Percentiles rank a stretch among this genome's conserved stretches.
Evolutionary conservation across 2,113 vertebrate species (phyloP).

Genomic region (Cygnus atratus): DNA sequence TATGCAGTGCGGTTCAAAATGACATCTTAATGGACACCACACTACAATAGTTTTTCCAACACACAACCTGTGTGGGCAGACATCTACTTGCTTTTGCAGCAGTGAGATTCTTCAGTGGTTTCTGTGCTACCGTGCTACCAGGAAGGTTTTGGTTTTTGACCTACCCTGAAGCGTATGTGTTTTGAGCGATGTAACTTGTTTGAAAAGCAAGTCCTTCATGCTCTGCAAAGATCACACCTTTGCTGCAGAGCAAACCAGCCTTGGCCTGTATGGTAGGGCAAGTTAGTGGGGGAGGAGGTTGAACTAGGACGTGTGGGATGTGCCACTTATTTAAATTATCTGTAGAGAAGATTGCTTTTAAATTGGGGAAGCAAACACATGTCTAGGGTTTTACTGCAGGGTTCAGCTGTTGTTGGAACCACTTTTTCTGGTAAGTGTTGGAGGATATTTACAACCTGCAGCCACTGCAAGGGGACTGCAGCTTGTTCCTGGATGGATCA

Average conservation of each 20-base stretch:
- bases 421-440: not conserved
- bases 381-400: not conserved
- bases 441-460: not conserved
- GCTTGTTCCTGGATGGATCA: not conserved
- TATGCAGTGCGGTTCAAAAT: not conserved
- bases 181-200: not conserved
- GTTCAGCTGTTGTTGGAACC: not conserved
- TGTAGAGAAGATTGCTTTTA: not conserved
- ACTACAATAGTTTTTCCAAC: not conserved
- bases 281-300: not conserved
- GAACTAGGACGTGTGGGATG: not conserved
- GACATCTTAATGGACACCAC: not conserved
- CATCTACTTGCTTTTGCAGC: not conserved
- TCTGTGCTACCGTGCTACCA: not conserved
- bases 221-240: not conserved
- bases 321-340: not conserved
- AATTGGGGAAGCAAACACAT: not conserved
- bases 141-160: not conserved
- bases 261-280: not conserved
- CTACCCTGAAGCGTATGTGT: not conserved
- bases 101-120: not conserved
- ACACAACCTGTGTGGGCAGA: fast-evolving
- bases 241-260: not conserved
- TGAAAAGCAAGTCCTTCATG: not conserved
- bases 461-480: not conserved